These are phyloP conservation scores for Onychostoma macrolepis DNA, from an alignment of 2,113 vertebrate species.

Conservation along the genomic window DNA sequence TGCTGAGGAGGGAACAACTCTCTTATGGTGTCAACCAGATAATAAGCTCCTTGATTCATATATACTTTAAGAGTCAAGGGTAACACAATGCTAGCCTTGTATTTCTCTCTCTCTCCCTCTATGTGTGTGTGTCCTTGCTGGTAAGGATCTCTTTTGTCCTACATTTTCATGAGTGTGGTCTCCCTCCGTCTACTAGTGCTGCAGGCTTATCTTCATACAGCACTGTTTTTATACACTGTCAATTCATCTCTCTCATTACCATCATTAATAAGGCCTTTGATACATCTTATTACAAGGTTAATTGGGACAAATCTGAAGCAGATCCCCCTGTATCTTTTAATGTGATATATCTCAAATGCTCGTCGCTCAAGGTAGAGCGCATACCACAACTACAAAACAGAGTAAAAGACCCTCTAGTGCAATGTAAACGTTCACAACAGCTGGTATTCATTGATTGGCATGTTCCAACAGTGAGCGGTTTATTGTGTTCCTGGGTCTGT, in stretches of 20 bases:
- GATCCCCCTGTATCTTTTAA: constrained; percentile 71
- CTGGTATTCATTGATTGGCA: constrained; percentile 56
- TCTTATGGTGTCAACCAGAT: constrained; percentile 74
- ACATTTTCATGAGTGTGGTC: constrained; percentile 55
- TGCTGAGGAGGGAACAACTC: constrained; percentile 72
- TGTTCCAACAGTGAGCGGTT: constrained; percentile 60
- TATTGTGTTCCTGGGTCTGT: constrained; percentile 57
- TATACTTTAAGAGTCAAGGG: constrained; percentile 76
- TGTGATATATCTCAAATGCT: constrained; percentile 79
- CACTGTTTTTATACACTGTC: constrained; percentile 85
- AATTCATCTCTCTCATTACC: constrained; percentile 86
- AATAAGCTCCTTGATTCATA: constrained; percentile 81
- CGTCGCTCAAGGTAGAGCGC: constrained; percentile 62
- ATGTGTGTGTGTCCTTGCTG: constrained; percentile 74
- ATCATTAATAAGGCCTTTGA: constrained; percentile 86
- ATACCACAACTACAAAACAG: constrained; percentile 47
- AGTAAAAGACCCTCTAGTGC: constrained; percentile 55
- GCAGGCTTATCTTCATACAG: constrained; percentile 88
- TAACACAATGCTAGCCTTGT: constrained; percentile 63
- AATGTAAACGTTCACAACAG: constrained; percentile 62
- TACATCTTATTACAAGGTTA: constrained; percentile 93
- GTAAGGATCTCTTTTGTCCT: constrained; percentile 61
- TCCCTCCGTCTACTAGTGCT: constrained; percentile 55
- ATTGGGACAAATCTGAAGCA: constrained; percentile 90
- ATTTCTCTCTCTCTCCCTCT: constrained; percentile 52